A percentile compares a stretch with the other conserved stretches of the same genome.
Evolutionary conservation across 2,888 invertebrate genomes (phyloP).

Genomic region (Ischnura elegans): DNA sequence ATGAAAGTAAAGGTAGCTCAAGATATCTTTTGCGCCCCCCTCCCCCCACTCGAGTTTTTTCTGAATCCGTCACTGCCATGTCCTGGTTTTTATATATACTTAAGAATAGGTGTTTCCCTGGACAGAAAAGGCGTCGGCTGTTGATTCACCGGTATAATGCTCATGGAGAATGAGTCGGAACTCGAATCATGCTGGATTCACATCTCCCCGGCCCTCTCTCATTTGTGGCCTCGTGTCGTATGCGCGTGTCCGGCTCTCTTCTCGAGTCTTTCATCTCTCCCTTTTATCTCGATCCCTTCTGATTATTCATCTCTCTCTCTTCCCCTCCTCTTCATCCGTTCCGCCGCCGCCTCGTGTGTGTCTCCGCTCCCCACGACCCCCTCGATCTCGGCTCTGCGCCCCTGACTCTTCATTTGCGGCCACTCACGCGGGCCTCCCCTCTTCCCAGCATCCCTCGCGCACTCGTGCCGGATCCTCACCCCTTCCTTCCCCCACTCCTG

Average conservation of each 20-base stretch:
- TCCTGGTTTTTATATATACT: no score
- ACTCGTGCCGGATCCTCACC: not conserved
- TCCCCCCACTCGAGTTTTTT: no score
- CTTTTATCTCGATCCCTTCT: not conserved
- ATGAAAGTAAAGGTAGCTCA: no score
- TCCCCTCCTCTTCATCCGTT: not conserved
- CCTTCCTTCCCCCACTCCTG: not conserved
- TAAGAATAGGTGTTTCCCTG: no score
- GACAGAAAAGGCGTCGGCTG: not conserved
- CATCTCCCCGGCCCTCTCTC: not conserved
- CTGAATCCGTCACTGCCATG: no score
- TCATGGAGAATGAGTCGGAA: not conserved
- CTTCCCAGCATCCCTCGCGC: not conserved
- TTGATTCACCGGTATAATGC: not conserved
- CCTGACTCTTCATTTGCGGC: slow-evolving; percentile 25
- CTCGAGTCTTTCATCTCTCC: not conserved
- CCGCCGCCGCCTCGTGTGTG: not conserved
- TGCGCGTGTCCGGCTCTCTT: not conserved
- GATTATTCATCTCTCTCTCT: no score
- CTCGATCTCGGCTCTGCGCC: not conserved
- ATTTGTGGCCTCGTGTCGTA: not conserved
- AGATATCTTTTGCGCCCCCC: no score
- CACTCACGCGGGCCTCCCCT: not conserved
- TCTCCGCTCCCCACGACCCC: not conserved
- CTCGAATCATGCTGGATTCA: not conserved